Base-by-base conservation (phyloP, 2,888 invertebrate species). In the Nemotelus pantherinus region DNA sequence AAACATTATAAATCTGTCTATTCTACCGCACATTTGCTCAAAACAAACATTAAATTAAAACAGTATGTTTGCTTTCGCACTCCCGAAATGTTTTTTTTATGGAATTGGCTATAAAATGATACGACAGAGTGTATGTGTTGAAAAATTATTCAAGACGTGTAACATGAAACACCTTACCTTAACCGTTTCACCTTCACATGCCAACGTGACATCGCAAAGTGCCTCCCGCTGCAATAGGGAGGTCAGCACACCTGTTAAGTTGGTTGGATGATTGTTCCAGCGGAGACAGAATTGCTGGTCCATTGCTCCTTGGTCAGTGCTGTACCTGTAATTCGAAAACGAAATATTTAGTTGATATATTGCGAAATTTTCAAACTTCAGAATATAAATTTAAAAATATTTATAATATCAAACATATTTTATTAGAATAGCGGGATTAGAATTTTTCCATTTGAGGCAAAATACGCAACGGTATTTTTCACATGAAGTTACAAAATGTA, bases 181-280 rank as follows among this genome's bases (percentile, higher is more conserved):
- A 87, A 94, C 93, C 85, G 94, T 94, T 88, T 95, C 94, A 85
- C 95, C 95, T 87, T 95, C 95, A 88, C 95, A 95, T 82, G 96
- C 96, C 85, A 96, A 90, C 84, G 96, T 96, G 84, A 96, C 96
- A 90, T 96, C 96, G 87, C 96, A 96, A 83, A 96, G 91, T 83
- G 94, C 94, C 89, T 95, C 95, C 87, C 95, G 91, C 88, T 95
- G 93, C 85, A 95, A 90, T 86, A 95, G 90, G 87, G 94, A 94
- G 86, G 93, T 94, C 84, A 95, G 91, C 86, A 95, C 95, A 89
- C 95, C 95, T 86, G 95, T 95, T 88, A 96, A 90, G 89, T 95
- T 95, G 89, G 91, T 93, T 86, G 94, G 95, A 90, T 95, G 95
- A 90, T 95, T 96, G 91, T 95, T 95, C 95, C 95, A 96, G 90